A percentile compares a stretch with the other conserved stretches of the same genome.
phyloP scores from a whole-genome alignment of 30 jellyfish, hydroid and myxozoan species.

The Catostylus mosaicus region DNA sequence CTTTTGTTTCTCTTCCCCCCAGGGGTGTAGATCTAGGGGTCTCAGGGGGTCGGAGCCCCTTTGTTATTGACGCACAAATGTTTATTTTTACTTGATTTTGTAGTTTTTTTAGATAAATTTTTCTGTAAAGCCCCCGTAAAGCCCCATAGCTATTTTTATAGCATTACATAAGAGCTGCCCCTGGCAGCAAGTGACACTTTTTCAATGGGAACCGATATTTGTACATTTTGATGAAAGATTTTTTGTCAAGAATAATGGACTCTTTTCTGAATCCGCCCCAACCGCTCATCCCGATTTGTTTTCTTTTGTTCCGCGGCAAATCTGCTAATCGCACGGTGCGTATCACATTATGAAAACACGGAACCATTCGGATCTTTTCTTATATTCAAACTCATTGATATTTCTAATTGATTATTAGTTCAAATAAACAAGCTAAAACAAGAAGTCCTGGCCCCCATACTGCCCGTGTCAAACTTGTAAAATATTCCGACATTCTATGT shows the following conservation, averaged over 20 bases:
- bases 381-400: background rate
- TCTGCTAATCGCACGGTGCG: background rate
- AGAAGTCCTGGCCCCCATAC: conserved; percentile 22
- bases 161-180: no score
- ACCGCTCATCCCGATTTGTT: background rate
- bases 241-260: no score
- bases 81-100: no score
- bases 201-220: background rate
- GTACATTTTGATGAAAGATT: background rate
- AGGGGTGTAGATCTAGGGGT: no score
- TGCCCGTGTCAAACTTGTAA: conserved; percentile 12
- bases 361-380: conserved; percentile 6
- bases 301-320: background rate
- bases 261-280: no score
- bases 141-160: no score
- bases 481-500: conserved; percentile 14
- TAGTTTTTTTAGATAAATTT: no score
- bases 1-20: no score
- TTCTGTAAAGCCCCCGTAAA: no score
- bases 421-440: conserved; percentile 5
- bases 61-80: no score
- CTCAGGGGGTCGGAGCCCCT: no score
- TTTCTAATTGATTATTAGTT: background rate
- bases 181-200: no score
- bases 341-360: background rate